phyloP scores from a whole-genome alignment of 1,140 invertebrate genomes.

The Calliopsis andreniformis region DNA sequence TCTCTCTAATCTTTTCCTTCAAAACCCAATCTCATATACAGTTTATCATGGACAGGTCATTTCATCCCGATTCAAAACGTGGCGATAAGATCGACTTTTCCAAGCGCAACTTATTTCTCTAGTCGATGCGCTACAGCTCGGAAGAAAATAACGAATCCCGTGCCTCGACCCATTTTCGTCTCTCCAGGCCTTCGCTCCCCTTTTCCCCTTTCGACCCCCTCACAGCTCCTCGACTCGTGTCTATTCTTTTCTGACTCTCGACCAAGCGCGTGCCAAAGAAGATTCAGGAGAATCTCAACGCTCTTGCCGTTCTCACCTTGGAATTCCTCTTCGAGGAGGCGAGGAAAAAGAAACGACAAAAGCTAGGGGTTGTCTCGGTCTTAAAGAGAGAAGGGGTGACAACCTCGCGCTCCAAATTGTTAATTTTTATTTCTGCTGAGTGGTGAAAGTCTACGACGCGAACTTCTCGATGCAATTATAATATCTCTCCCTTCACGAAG shows the following conservation, averaged over 20 bases:
- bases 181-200: neutral
- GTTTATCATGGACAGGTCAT: slow-evolving; percentile 4
- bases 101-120: slow-evolving; percentile 25
- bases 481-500: neutral
- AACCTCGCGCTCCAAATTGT: slow-evolving; percentile 44
- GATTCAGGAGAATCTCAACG: slow-evolving; percentile 46
- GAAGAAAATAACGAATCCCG: slow-evolving; percentile 52
- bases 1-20: no score
- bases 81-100: slow-evolving; percentile 26
- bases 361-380: neutral
- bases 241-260: slow-evolving; percentile 54
- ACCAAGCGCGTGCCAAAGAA: slow-evolving; percentile 38
- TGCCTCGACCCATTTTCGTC: slow-evolving; percentile 44
- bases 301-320: slow-evolving; percentile 47
- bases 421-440: slow-evolving; percentile 40
- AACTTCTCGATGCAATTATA: slow-evolving; percentile 43
- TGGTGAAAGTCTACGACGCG: slow-evolving; percentile 17
- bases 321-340: slow-evolving; percentile 23
- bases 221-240: slow-evolving; percentile 27
- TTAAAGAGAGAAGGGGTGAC: neutral
- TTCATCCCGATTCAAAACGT: slow-evolving; percentile 29
- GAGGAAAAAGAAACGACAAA: neutral
- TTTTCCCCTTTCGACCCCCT: neutral
- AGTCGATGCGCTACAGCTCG: slow-evolving; percentile 20
- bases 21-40: slow-evolving; percentile 18